Evolutionary conservation across 2,797 vertebrate species (phyloP).

Genomic region (Pseudochirops cupreus): DNA sequence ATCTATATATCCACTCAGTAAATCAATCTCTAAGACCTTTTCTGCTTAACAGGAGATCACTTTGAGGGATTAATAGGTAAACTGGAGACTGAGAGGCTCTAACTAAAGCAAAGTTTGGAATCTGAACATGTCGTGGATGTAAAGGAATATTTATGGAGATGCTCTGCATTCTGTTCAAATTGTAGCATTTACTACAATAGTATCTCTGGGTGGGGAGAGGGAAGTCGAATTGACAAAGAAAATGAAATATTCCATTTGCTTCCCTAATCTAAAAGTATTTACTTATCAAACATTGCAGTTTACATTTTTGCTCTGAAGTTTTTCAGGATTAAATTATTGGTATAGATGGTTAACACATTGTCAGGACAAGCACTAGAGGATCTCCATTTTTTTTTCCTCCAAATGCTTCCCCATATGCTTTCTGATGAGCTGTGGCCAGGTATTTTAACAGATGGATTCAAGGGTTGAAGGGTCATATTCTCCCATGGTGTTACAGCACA

Average conservation of each 20-base stretch:
- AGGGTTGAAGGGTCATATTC: neutral
- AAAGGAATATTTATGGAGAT: neutral
- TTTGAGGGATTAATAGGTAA: neutral
- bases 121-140: neutral
- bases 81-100: neutral
- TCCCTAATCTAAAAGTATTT: neutral
- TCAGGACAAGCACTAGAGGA: neutral
- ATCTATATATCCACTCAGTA: slow-evolving; percentile 35
- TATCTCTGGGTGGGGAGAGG: neutral
- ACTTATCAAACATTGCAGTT: neutral
- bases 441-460: neutral
- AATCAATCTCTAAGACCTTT: neutral
- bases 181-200: neutral
- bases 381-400: neutral
- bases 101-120: neutral
- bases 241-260: neutral
- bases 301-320: neutral
- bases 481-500: neutral
- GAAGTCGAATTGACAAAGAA: neutral
- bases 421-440: neutral
- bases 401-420: neutral
- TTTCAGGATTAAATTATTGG: neutral
- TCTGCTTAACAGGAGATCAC: neutral
- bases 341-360: neutral
- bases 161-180: neutral